These are phyloP conservation scores for Nemopilema nomurai DNA, from an alignment of 30 jellyfish, hydroid and myxozoan species.

Conservation along the genomic window DNA sequence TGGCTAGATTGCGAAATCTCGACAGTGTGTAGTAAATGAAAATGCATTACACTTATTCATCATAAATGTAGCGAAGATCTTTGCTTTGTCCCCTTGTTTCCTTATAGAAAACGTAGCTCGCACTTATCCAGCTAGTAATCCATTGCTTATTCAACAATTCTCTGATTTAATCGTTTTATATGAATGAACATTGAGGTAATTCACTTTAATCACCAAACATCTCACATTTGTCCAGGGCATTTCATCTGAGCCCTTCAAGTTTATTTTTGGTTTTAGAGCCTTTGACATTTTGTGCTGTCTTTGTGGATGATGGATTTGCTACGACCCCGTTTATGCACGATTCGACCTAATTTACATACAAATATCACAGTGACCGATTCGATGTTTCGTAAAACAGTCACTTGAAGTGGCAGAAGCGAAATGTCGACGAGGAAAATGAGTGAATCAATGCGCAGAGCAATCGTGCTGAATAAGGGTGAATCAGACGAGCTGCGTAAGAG, in stretches of 20 bases:
- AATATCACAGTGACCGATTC: background rate
- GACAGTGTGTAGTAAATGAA: background rate
- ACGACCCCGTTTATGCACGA: background rate
- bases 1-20: background rate
- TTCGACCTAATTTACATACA: background rate
- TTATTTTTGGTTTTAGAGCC: constrained; percentile 12
- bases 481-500: constrained; percentile 24
- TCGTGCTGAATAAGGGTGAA: constrained; percentile 36
- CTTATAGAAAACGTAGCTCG: background rate
- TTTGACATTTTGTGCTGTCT: constrained; percentile 4
- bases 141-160: background rate
- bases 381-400: background rate
- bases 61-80: background rate
- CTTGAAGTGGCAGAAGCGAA: background rate
- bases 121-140: background rate
- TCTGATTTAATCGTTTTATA: background rate
- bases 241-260: background rate
- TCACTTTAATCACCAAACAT: background rate
- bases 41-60: background rate
- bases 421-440: constrained; percentile 42
- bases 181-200: background rate
- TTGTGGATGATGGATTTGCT: constrained; percentile 22
- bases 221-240: background rate
- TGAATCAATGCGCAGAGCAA: constrained; percentile 36
- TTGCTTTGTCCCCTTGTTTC: background rate